Evolutionary conservation across 2,797 vertebrate genomes (phyloP).

Genomic region (Thaleichthys pacificus): DNA sequence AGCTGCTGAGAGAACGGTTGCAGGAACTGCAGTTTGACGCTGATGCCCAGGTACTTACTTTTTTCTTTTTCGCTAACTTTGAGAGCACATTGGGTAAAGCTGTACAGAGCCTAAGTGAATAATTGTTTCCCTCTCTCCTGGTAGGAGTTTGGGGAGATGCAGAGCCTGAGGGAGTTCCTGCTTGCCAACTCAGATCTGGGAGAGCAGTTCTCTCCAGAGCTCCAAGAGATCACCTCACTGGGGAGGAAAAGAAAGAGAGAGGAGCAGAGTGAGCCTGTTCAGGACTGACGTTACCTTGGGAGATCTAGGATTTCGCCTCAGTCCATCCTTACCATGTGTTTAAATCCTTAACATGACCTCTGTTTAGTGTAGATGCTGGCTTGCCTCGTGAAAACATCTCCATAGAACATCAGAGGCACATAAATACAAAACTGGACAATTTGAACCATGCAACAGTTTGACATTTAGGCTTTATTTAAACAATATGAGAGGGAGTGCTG

Average conservation of each 20-base stretch:
- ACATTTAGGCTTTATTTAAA: too few species aligned
- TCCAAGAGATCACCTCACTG: conserved; percentile 45
- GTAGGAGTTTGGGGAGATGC: conserved; percentile 45
- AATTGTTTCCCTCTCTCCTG: too few species aligned
- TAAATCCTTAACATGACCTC: too few species aligned
- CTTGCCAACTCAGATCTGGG: conserved; percentile 61
- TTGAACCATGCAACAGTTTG: too few species aligned
- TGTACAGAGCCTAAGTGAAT: neutral
- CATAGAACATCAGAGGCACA: too few species aligned
- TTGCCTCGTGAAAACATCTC: too few species aligned
- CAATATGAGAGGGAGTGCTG: too few species aligned
- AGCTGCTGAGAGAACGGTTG: conserved; percentile 75
- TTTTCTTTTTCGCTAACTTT: neutral
- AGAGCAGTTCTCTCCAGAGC: conserved; percentile 58
- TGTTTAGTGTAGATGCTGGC: too few species aligned
- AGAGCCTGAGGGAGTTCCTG: conserved; percentile 59
- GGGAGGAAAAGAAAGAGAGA: conserved; percentile 13
- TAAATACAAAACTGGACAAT: too few species aligned
- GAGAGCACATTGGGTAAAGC: too few species aligned
- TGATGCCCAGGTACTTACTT: conserved; percentile 33
- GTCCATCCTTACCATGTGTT: neutral
- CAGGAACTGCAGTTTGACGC: conserved; percentile 63
- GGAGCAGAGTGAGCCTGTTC: neutral
- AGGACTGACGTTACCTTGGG: neutral
- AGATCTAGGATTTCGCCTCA: neutral